Conservation (phyloP, 2,113 vertebrate genomes). For the Muscicapa adusta region DNA sequence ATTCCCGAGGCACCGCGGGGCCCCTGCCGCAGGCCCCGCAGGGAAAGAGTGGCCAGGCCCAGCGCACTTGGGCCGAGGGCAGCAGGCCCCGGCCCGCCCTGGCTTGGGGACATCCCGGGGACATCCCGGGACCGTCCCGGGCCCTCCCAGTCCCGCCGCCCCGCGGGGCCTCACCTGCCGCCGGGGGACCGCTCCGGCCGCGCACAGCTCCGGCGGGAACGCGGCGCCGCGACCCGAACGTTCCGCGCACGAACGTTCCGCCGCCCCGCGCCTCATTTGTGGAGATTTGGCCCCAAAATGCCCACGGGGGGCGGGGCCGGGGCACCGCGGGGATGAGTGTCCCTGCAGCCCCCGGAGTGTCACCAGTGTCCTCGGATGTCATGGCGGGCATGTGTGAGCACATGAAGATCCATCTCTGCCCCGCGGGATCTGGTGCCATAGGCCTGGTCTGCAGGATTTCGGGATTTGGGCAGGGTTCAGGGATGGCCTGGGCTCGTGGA, state of each 20-base stretch:
- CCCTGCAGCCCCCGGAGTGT: neutral
- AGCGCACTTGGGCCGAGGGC: neutral
- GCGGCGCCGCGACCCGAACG: fast-evolving
- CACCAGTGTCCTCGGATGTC: neutral
- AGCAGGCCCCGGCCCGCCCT: neutral
- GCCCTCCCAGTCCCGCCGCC: neutral
- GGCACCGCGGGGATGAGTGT: fast-evolving
- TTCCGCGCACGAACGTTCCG: neutral
- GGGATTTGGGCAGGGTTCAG: neutral
- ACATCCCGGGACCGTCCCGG: fast-evolving
- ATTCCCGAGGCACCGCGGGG: fast-evolving
- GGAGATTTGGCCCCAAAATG: neutral
- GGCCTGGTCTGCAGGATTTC: fast-evolving
- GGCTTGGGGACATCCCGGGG: neutral
- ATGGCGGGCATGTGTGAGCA: fast-evolving
- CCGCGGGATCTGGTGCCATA: fast-evolving
- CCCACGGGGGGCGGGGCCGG: neutral
- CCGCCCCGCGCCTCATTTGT: fast-evolving
- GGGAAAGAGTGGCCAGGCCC: too few species aligned
- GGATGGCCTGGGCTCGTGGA: fast-evolving
- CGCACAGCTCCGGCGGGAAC: neutral
- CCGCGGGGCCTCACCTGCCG: neutral
- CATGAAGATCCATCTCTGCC: neutral
- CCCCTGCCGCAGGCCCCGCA: neutral
- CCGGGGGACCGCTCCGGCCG: neutral